Conservation (phyloP, 2,888 invertebrate genomes). For the Hymenopus coronatus region DNA sequence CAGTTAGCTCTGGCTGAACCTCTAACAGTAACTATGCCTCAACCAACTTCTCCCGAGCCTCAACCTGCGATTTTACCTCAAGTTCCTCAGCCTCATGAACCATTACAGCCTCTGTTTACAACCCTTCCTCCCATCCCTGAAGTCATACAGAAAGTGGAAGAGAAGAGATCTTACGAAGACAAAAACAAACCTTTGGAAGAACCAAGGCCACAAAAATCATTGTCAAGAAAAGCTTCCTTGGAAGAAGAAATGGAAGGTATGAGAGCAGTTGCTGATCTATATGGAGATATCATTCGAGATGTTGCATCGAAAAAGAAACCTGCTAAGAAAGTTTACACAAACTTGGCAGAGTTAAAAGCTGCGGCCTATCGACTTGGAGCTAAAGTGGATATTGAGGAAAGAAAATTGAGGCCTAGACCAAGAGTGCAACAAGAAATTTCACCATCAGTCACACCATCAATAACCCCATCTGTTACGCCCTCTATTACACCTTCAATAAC, state of each 20-base stretch:
- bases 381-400: slow-evolving; percentile 28
- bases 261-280: slow-evolving; percentile 72
- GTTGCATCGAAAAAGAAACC: slow-evolving; percentile 61
- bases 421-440: background rate
- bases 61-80: no score
- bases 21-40: background rate
- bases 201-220: slow-evolving; percentile 43
- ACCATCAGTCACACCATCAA: background rate
- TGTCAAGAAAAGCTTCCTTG: slow-evolving; percentile 41
- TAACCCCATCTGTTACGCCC: background rate
- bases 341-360: slow-evolving; percentile 60
- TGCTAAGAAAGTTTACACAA: slow-evolving; percentile 55
- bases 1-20: background rate
- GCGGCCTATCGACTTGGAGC: slow-evolving; percentile 54
- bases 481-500: background rate
- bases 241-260: slow-evolving; percentile 60
- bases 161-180: background rate
- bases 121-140: background rate
- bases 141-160: background rate
- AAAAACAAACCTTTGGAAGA: slow-evolving; percentile 39
- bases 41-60: background rate
- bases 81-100: background rate
- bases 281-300: slow-evolving; percentile 74
- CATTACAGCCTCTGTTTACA: background rate
- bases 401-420: background rate